Percentiles rank a stretch among this genome's conserved stretches.
phyloP scores from a whole-genome alignment of 2,797 vertebrate genomes.

The Sebastes steindachneri region DNA sequence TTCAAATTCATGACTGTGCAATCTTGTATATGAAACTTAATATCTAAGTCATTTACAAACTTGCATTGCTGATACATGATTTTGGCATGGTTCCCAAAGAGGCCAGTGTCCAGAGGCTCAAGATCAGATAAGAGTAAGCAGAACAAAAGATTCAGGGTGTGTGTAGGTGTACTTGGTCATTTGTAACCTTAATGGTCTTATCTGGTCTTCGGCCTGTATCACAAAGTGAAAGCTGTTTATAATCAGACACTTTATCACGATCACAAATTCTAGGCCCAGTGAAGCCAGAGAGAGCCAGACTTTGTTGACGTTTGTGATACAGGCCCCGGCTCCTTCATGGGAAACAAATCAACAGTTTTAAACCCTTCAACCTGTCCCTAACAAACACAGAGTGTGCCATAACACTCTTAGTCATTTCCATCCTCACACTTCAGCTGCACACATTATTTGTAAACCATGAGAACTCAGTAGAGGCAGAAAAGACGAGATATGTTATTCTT shows the following conservation, averaged over 20 bases:
- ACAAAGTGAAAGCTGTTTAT: background rate
- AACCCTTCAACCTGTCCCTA: background rate
- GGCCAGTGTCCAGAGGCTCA: background rate
- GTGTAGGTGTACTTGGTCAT: background rate
- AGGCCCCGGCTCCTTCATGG: background rate
- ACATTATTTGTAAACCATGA: background rate
- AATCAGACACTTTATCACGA: background rate
- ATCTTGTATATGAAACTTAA: conserved; percentile 9
- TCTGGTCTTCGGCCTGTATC: background rate
- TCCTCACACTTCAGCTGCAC: background rate
- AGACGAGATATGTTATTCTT: background rate
- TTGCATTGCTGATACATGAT: background rate
- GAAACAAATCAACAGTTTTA: background rate
- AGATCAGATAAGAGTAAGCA: background rate
- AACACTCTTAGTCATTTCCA: background rate
- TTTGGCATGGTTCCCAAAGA: background rate
- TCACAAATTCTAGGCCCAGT: background rate
- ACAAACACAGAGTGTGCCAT: background rate
- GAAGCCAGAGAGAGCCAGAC: background rate
- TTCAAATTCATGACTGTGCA: conserved; percentile 11
- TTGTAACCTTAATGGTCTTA: background rate
- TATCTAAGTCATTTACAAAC: background rate
- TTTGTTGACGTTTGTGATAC: background rate
- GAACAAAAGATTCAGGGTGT: background rate
- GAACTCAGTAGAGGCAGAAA: background rate